Evolutionary conservation across 2,888 invertebrate species (phyloP).

Genomic region (Tanaodytes sp.): DNA sequence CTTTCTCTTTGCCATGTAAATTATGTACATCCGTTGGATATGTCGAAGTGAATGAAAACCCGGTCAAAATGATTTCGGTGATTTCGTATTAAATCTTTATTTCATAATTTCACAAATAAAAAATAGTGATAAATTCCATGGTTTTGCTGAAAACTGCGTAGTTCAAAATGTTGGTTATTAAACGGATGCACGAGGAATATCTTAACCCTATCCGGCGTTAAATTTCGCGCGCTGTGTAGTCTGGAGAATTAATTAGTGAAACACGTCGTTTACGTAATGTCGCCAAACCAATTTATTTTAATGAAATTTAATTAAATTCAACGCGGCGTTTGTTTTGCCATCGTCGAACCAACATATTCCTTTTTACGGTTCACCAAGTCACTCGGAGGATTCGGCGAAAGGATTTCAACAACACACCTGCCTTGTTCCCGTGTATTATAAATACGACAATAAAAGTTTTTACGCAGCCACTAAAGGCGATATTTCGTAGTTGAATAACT

Average conservation of each 20-base stretch:
- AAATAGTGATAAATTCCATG: no score
- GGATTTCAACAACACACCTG: constrained; percentile 12
- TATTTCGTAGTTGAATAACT: constrained; percentile 11
- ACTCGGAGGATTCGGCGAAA: constrained; percentile 8
- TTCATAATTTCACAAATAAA: no score
- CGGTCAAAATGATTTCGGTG: no score
- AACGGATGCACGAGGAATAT: constrained; percentile 23
- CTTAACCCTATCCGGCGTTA: constrained; percentile 34
- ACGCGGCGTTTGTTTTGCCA: constrained; percentile 25
- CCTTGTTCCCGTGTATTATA: constrained; percentile 9
- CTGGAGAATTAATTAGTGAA: constrained; percentile 40
- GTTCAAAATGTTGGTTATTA: constrained; percentile 27
- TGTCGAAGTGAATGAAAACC: no score
- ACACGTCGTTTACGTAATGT: constrained; percentile 38
- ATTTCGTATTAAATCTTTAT: no score
- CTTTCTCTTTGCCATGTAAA: no score
- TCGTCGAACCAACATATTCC: constrained; percentile 9
- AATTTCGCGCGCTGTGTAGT: constrained; percentile 32
- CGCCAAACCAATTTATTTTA: constrained; percentile 39
- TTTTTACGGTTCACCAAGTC: background rate
- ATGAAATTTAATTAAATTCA: constrained; percentile 42
- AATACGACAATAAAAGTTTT: constrained; percentile 28
- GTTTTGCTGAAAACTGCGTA: no score
- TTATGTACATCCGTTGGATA: no score
- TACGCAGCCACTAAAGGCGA: constrained; percentile 20